These are phyloP conservation scores for Sebastes matsubarae DNA, from an alignment of 2,797 vertebrate species.

Conservation along the genomic window DNA sequence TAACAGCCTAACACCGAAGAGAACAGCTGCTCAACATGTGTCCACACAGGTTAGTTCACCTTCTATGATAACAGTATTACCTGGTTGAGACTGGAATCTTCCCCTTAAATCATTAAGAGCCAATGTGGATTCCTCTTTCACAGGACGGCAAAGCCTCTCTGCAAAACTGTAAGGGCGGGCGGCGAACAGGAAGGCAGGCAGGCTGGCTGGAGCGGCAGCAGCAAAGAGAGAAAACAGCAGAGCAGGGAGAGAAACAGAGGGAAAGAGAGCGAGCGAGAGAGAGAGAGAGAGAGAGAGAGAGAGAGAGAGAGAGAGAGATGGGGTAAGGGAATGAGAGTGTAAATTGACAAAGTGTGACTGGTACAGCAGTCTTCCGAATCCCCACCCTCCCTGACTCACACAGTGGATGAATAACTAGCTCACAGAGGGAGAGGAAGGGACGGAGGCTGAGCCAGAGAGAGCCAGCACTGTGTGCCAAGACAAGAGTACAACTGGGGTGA, in stretches of 20 bases:
- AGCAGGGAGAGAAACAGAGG: constrained; percentile 10
- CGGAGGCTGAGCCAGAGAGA: constrained; percentile 39
- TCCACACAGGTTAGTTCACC: constrained; percentile 34
- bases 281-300: constrained; percentile 19
- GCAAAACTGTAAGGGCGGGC: constrained; percentile 15
- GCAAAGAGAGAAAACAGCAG: constrained; percentile 36
- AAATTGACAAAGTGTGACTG: constrained; percentile 83
- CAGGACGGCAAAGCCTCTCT: constrained; percentile 35
- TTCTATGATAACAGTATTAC: constrained; percentile 34
- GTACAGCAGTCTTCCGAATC: constrained; percentile 83
- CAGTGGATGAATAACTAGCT: constrained; percentile 84
- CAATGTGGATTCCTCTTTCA: constrained; percentile 23
- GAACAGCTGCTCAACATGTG: neutral
- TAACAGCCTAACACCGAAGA: constrained; percentile 6
- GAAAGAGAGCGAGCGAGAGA: constrained; percentile 7
- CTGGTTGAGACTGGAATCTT: constrained; percentile 30
- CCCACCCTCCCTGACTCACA: constrained; percentile 85
- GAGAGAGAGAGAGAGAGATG: constrained; percentile 38
- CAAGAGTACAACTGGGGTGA: constrained; percentile 27
- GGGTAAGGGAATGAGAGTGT: constrained; percentile 60
- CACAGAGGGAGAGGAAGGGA: constrained; percentile 68
- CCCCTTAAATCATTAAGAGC: constrained; percentile 47
- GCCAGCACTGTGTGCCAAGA: constrained; percentile 5
- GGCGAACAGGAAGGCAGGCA: neutral
- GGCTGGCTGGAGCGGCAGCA: constrained; percentile 37